These are phyloP conservation scores for Ectropis grisescens DNA, from an alignment of 1,140 invertebrate species.

Conservation along the genomic window DNA sequence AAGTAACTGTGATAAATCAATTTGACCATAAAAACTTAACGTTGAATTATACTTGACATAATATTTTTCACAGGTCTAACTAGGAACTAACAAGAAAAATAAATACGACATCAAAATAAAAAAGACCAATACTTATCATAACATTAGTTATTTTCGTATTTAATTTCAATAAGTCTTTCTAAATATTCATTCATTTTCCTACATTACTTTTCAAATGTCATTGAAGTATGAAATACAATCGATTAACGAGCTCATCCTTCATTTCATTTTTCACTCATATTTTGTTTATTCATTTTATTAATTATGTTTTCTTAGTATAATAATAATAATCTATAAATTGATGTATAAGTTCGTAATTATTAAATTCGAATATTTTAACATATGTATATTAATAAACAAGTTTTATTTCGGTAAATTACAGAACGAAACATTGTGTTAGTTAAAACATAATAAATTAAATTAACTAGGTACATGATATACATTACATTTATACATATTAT, in stretches of 20 bases:
- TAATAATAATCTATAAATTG: constrained; percentile 69
- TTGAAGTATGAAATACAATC: constrained; percentile 67
- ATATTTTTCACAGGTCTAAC: too few species aligned
- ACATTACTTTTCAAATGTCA: constrained; percentile 62
- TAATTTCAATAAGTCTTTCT: constrained; percentile 69
- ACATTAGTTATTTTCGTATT: constrained; percentile 65
- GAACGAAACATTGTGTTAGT: constrained; percentile 28
- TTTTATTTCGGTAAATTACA: constrained; percentile 65
- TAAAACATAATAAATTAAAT: constrained; percentile 39
- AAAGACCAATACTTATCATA: too few species aligned
- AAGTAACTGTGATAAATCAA: too few species aligned
- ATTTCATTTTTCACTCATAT: constrained; percentile 60
- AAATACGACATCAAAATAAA: too few species aligned
- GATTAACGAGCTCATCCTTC: constrained; percentile 59
- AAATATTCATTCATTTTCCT: constrained; percentile 66
- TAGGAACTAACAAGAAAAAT: too few species aligned
- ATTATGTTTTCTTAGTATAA: constrained; percentile 70
- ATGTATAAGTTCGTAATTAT: constrained; percentile 70
- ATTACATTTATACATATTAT: too few species aligned
- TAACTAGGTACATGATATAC: too few species aligned
- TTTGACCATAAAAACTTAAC: too few species aligned
- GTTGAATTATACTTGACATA: too few species aligned
- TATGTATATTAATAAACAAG: constrained; percentile 70
- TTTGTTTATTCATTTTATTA: constrained; percentile 67
- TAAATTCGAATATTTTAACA: constrained; percentile 71